Evolutionary conservation across 2,888 invertebrate genomes (phyloP).

Genomic region (Philopedon plagiatum): DNA sequence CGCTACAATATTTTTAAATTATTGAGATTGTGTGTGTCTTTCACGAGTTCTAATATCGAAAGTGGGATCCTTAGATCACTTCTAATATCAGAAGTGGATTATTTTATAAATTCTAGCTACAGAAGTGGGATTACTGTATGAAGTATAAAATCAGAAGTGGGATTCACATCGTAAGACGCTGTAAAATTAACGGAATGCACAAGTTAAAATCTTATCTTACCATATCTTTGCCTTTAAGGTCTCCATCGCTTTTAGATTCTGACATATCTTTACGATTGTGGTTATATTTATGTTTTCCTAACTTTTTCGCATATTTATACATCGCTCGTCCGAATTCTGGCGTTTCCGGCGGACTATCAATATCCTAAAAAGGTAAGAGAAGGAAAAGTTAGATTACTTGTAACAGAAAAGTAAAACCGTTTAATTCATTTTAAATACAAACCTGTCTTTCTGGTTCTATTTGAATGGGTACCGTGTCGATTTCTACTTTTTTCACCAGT

Average conservation of each 20-base stretch:
- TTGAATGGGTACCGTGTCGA: conserved; percentile 30
- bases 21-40: no score
- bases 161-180: no score
- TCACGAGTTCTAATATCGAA: no score
- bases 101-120: no score
- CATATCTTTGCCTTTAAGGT: conserved; percentile 56
- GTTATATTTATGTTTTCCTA: conserved; percentile 53
- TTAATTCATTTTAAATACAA: conserved; percentile 16
- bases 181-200: no score
- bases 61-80: no score
- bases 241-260: conserved; percentile 64
- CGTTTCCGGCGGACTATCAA: conserved; percentile 41
- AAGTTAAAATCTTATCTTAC: conserved; percentile 29
- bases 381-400: background rate
- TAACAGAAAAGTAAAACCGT: no score
- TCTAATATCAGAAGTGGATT: no score
- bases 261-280: conserved; percentile 51
- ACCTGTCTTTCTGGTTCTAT: conserved; percentile 30
- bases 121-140: no score
- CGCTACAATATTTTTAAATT: no score
- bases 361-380: conserved; percentile 16
- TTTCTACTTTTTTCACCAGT: conserved; percentile 44
- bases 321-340: conserved; percentile 62
- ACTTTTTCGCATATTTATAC: conserved; percentile 61
- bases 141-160: no score